A percentile compares a stretch with the other conserved stretches of the same genome.
Evolutionary conservation across 2,888 invertebrate species (phyloP).

Genomic region (Cheilosia impressa): DNA sequence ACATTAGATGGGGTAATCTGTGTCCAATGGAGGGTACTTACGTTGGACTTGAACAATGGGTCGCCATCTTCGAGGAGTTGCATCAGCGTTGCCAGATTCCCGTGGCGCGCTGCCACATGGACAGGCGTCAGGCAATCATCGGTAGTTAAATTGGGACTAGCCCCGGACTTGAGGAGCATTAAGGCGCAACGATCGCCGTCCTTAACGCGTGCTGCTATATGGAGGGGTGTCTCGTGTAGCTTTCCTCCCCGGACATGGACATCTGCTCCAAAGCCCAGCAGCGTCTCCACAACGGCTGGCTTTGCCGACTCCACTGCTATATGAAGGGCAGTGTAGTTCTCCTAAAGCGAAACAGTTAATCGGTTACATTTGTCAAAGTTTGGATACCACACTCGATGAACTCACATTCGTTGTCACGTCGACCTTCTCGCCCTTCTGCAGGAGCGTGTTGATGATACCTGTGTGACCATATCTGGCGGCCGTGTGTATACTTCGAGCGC

Average conservation of each 20-base stretch:
- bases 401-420: constrained; percentile 96
- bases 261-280: constrained; percentile 98
- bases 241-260: constrained; percentile 97
- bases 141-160: constrained; percentile 96
- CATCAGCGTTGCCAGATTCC: constrained; percentile 93
- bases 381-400: not conserved
- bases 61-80: constrained; percentile 97
- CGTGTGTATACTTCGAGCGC: constrained; percentile 98
- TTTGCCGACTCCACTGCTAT: constrained; percentile 98
- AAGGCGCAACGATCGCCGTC: constrained; percentile 97
- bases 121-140: constrained; percentile 98
- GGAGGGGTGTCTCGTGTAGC: constrained; percentile 96
- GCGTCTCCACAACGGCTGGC: constrained; percentile 96
- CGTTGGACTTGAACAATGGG: constrained; percentile 95
- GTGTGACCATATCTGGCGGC: constrained; percentile 98
- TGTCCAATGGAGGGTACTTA: constrained; percentile 81
- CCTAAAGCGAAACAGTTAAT: constrained; percentile 85
- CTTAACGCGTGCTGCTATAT: constrained; percentile 97
- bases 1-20: not conserved
- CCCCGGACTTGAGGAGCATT: constrained; percentile 98
- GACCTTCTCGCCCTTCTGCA: constrained; percentile 98
- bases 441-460: constrained; percentile 97
- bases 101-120: constrained; percentile 97
- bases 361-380: not conserved
- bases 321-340: constrained; percentile 98